A percentile compares a stretch with the other conserved stretches of the same genome.
Evolutionary conservation across 2,797 vertebrate genomes (phyloP).

Genomic region (Siniperca obscura): DNA sequence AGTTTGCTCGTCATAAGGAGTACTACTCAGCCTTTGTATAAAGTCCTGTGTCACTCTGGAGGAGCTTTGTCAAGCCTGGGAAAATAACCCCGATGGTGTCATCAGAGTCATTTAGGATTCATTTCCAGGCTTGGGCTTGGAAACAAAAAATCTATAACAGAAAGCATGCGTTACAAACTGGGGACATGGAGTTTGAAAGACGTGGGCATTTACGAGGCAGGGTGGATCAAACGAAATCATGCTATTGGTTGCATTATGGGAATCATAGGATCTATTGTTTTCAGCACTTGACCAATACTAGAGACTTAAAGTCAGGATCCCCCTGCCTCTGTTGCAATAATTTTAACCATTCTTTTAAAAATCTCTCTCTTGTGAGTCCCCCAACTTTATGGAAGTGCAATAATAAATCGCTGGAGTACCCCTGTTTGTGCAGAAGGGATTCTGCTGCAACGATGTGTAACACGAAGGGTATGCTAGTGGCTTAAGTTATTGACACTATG

Average conservation of each 20-base stretch:
- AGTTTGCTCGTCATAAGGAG: background rate
- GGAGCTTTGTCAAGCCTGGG: background rate
- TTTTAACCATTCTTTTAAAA: background rate
- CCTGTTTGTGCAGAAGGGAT: background rate
- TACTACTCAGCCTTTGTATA: background rate
- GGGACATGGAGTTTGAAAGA: background rate
- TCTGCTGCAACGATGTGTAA: background rate
- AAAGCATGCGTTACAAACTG: background rate
- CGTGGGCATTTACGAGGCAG: background rate
- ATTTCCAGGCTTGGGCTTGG: background rate
- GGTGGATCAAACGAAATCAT: background rate
- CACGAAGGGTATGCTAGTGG: background rate
- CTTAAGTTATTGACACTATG: background rate
- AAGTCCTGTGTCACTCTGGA: background rate
- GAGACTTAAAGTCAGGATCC: background rate
- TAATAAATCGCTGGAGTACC: background rate
- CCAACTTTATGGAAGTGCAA: background rate
- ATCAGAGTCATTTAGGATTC: background rate
- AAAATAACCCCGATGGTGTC: background rate
- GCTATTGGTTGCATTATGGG: background rate
- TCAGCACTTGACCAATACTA: background rate
- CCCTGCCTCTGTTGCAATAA: background rate
- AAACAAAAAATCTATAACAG: background rate
- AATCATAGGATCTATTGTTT: background rate
- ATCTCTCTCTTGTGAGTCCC: background rate